Evolutionary conservation across 2,113 vertebrate genomes (phyloP), one percentile per base, ranked within the genome.

Genomic region (Corvus hawaiiensis): DNA sequence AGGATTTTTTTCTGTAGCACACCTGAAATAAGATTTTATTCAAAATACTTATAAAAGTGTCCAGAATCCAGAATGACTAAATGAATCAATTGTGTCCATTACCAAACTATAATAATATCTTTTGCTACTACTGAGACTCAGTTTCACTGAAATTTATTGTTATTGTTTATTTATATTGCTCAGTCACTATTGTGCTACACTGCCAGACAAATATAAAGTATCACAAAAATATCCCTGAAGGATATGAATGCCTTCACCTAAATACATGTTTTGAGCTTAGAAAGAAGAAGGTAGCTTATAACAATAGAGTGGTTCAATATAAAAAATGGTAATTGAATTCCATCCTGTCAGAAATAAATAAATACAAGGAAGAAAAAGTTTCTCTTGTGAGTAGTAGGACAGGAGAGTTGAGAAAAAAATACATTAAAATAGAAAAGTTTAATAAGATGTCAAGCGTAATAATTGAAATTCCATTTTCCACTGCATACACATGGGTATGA

Each of bases 391-490:
- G 20, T 76, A 49, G 64, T 59, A 58, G 39, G 43, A 64, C 20
- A 87, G 44, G n/a, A 78, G 75, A 63, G 35, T 61, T 92, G 54
- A 78, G 56, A 9, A 43, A 88, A 89, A 91, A 79, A 54, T 9
- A 6, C 32, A 43, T 73, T 61, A 52, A 66, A 73, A 82, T 27
- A 58, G 41, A 79, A 85, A 94, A 83, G 15, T 83, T 89, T 88
- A 88, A 83, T 77, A 80, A 93, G 78, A 77, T 77, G 30, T 30
- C 72, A 89, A 79, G 27, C 0, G 0, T 58, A 93, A 83, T 82
- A 93, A 87, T 32, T 14, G 8, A 80, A 94, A 91, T 67, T 80
- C 48, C 44, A 79, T 93, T 93, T 96, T 90, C 62, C 27, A 71
- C 48, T 73, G 12, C 43, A 71, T 89, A 85, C 63, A 77, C 27